These are phyloP conservation scores for Lonchura striata DNA, from an alignment of 2,113 vertebrate genomes.

Conservation along the genomic window DNA sequence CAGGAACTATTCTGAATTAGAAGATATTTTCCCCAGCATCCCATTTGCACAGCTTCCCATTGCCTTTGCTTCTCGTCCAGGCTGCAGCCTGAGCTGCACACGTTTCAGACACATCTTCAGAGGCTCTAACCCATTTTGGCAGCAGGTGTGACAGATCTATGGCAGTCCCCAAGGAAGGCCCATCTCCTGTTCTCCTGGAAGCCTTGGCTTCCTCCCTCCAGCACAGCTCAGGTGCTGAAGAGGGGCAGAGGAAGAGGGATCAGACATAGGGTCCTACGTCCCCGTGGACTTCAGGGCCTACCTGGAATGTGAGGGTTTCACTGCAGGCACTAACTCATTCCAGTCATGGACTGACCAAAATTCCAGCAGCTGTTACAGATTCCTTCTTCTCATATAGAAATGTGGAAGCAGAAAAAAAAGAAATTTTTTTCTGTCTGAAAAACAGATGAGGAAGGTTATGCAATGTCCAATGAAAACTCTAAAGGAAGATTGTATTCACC, in stretches of 20 bases:
- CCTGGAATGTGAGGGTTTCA: background rate
- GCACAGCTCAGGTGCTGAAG: background rate
- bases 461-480: background rate
- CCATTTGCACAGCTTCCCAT: background rate
- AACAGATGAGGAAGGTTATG: background rate
- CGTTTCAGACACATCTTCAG: background rate
- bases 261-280: fast-evolving
- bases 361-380: background rate
- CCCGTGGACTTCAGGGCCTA: background rate
- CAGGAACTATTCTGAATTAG: background rate
- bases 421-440: background rate
- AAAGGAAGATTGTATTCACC: background rate
- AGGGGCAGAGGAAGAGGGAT: background rate
- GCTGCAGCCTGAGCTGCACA: background rate
- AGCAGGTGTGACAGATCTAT: background rate
- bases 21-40: background rate
- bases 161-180: background rate
- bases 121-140: background rate
- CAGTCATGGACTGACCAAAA: fast-evolving
- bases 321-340: background rate
- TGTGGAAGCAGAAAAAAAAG: background rate
- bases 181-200: background rate
- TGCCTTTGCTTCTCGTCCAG: background rate
- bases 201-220: background rate
- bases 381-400: background rate